A percentile compares a stretch with the other conserved stretches of the same genome.
phyloP scores from a whole-genome alignment of 2,797 vertebrate species.

The Cyprinella venusta region DNA sequence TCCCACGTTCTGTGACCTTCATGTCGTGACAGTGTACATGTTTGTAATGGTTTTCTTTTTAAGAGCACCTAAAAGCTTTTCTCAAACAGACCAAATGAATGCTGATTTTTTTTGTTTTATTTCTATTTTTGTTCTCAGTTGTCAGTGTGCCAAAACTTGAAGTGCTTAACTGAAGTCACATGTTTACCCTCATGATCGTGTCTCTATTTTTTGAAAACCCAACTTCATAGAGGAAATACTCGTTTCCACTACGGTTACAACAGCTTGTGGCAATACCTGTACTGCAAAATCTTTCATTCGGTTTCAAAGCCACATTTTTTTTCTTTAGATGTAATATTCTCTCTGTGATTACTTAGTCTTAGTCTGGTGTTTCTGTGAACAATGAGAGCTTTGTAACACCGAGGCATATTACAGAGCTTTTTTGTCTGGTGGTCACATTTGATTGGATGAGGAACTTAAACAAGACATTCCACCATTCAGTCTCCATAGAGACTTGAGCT shows the following conservation, averaged over 20 bases:
- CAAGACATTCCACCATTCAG: constrained; percentile 21
- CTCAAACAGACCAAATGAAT: constrained; percentile 11
- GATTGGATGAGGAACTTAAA: constrained; percentile 25
- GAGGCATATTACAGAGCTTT: neutral
- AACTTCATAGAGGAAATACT: neutral
- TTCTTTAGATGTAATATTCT: no score
- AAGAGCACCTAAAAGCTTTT: constrained; percentile 7
- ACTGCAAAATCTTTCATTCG: neutral
- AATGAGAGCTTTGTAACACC: constrained; percentile 13
- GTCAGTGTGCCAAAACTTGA: constrained; percentile 28
- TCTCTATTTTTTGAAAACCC: constrained; percentile 12
- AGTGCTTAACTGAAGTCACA: constrained; percentile 37
- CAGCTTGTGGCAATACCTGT: neutral
- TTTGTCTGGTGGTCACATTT: neutral
- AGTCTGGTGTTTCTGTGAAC: constrained; percentile 8
- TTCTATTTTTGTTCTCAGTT: constrained; percentile 14
- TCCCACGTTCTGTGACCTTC: constrained; percentile 53
- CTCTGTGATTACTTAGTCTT: neutral
- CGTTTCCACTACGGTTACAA: neutral
- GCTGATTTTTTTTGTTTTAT: constrained; percentile 32
- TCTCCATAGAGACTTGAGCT: constrained; percentile 13
- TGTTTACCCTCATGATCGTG: constrained; percentile 19
- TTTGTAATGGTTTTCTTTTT: constrained; percentile 12
- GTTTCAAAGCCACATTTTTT: neutral
- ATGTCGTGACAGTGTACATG: constrained; percentile 6